Base-by-base conservation (phyloP, 1,140 invertebrate genomes). In the Hermetia illucens region DNA sequence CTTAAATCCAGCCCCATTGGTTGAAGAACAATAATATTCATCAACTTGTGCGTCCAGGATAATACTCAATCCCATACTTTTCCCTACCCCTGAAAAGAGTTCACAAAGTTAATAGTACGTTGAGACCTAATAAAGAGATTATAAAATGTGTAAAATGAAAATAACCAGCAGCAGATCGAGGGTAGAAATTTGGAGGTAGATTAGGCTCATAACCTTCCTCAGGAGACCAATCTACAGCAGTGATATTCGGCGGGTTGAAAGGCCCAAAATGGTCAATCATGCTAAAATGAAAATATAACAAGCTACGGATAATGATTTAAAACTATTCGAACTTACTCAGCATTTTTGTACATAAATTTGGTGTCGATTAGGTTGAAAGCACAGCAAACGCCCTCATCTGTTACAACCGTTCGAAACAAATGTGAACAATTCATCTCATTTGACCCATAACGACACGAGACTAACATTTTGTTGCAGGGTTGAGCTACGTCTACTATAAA, bases 341-440 rank as follows among this genome's bases (percentile, higher is more conserved):
- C 58, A 51, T 81, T 77, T 16, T 72, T 62, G 41, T 78, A 77
- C 47, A 83, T 65, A 40, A 66, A 72, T 27, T 75, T 66, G 6
- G 69, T 61, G 38, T 79, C 72, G 2, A 84, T 65, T 12, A 74
- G 70, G 55, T 87, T 87, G 45, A 87, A 87, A 4, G 79, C 77
- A 53, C 82, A 87, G 50, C 83, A 87, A 1, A 84, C 64, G 0
- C 83, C 83, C 52, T 85, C 82, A 40, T 87, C 82, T 0, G 82
- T 85, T 30, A 85, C 61, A 8, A 77, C 71, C 1, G 79, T 71
- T 52, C 78, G 80, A 52, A 87, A 84, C 16, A 80, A 54, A n/a
- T 73, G 63, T 3, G 71, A 62, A 46, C 83, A 87, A 10, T 69
- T 63, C 22, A 69, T 63, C 2, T 46, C 41, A 10, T 61, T 63